Conservation (phyloP, 1,140 invertebrate species). For the Nautilus pompilius region DNA sequence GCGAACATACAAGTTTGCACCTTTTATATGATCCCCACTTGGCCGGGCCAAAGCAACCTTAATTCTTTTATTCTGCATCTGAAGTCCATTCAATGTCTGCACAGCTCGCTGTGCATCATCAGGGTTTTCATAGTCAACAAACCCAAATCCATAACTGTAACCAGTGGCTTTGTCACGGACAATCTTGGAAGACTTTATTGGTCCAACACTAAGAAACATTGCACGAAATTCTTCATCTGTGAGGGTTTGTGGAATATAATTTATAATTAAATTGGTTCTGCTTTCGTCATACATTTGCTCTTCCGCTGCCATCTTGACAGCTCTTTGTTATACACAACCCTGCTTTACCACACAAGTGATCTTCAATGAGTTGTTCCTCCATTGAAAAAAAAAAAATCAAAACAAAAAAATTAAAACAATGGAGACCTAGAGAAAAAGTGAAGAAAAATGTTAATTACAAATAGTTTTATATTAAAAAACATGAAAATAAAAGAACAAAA, state of each 20-base stretch:
- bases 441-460: background rate
- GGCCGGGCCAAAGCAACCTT: conserved; percentile 90
- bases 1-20: conserved; percentile 89
- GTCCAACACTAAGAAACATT: conserved; percentile 74
- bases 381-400: conserved; percentile 4
- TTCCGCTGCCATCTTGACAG: conserved; percentile 11
- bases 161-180: conserved; percentile 75
- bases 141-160: conserved; percentile 92
- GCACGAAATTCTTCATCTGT: conserved; percentile 83
- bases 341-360: background rate
- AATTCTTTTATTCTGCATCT: conserved; percentile 77
- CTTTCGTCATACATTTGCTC: conserved; percentile 13
- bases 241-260: conserved; percentile 89
- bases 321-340: background rate
- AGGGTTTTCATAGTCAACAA: conserved; percentile 82
- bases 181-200: conserved; percentile 78
- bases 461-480: background rate
- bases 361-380: conserved; percentile 5
- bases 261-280: conserved; percentile 81
- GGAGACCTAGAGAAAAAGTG: background rate
- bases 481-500: background rate
- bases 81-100: conserved; percentile 78
- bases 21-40: conserved; percentile 85
- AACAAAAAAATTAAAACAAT: conserved; percentile 3
- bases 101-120: conserved; percentile 83